Percentiles rank a stretch among this genome's conserved stretches.
phyloP scores from a whole-genome alignment of 2,888 invertebrate genomes.

The Watsonalla binaria region DNA sequence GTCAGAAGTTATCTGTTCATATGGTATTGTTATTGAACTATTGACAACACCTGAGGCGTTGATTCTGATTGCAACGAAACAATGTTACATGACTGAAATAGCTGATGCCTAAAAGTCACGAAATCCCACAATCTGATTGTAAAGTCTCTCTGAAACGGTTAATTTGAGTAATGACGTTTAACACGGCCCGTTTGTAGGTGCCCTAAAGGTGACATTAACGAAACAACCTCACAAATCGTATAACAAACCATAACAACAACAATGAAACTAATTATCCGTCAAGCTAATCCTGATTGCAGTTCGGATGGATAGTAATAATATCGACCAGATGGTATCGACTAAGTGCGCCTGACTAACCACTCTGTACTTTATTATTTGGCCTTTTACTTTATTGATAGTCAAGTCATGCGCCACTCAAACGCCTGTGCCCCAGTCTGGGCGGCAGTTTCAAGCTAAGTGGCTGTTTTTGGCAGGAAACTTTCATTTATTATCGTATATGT shows the following conservation, averaged over 20 bases:
- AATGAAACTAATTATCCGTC: constrained; percentile 67
- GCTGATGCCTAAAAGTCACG: no score
- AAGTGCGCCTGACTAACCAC: constrained; percentile 35
- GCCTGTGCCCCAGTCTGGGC: no score
- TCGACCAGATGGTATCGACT: constrained; percentile 73
- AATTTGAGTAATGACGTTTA: constrained; percentile 7
- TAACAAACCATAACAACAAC: constrained; percentile 66
- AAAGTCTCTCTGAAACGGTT: constrained; percentile 8
- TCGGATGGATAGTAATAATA: constrained; percentile 68
- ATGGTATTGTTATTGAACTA: no score
- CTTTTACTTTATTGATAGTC: background rate
- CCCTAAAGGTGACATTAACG: constrained; percentile 61
- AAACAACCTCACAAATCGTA: constrained; percentile 59
- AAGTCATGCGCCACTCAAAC: no score
- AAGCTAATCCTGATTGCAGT: constrained; percentile 70
- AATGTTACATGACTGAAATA: no score
- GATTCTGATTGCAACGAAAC: no score
- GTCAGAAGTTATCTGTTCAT: no score
- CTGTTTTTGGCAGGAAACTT: no score
- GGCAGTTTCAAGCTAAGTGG: no score
- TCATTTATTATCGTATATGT: no score
- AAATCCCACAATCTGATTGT: constrained; percentile 3
- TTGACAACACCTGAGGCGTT: no score
- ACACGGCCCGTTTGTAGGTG: constrained; percentile 48
- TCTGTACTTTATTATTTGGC: constrained; percentile 20